Evolutionary conservation across 2,797 vertebrate species (phyloP).

Genomic region (Scleropages formosus): DNA sequence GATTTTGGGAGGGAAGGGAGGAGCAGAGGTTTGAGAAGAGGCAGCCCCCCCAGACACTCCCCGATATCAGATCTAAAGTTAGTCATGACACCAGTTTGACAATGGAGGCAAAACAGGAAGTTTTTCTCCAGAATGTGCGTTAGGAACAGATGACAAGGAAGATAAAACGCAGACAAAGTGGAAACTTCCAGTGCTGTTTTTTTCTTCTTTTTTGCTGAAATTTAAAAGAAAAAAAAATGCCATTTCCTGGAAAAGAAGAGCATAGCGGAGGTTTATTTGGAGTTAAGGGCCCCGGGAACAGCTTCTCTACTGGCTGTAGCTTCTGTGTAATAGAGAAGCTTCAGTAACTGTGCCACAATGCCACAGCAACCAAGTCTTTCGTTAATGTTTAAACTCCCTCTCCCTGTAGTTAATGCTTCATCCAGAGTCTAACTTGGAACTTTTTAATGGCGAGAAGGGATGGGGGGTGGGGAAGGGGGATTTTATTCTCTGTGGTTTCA

Average conservation of each 20-base stretch:
- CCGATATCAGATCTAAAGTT: slow-evolving; percentile 73
- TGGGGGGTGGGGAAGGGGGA: background rate
- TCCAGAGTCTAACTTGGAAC: slow-evolving; percentile 17
- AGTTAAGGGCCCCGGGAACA: slow-evolving; percentile 32
- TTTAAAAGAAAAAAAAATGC: slow-evolving; percentile 64
- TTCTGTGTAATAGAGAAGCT: background rate
- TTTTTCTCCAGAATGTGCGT: slow-evolving; percentile 84
- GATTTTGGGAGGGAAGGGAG: background rate
- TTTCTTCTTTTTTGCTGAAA: slow-evolving; percentile 67
- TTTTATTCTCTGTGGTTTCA: background rate
- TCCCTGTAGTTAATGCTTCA: slow-evolving; percentile 23
- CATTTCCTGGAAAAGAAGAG: slow-evolving; percentile 83
- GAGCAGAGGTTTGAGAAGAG: background rate
- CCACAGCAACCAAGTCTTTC: slow-evolving; percentile 42
- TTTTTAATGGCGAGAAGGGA: no score
- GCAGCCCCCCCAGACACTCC: background rate
- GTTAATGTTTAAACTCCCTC: slow-evolving; percentile 74
- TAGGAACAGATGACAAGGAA: slow-evolving; percentile 94
- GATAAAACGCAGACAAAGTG: slow-evolving; percentile 87
- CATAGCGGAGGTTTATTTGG: slow-evolving; percentile 47
- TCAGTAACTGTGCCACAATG: background rate
- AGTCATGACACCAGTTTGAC: slow-evolving; percentile 67
- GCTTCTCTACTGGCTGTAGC: background rate
- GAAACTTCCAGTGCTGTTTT: slow-evolving; percentile 92
- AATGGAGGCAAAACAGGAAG: slow-evolving; percentile 98